Percentiles rank a stretch among this genome's conserved stretches.
These are phyloP conservation scores for Microdon myrmicae DNA, from an alignment of 2,888 invertebrate genomes.

Conservation along the genomic window DNA sequence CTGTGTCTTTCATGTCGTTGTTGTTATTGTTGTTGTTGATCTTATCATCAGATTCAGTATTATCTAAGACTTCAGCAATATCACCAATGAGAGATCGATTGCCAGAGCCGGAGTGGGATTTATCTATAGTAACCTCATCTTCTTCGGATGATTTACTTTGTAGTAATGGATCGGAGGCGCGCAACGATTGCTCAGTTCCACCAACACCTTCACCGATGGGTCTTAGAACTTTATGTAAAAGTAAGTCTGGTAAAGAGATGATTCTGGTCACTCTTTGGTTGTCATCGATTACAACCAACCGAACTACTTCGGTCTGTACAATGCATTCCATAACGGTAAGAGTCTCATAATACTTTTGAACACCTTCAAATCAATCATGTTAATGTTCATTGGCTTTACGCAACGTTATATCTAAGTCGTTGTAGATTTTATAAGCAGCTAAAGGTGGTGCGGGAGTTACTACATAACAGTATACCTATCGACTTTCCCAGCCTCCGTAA, in stretches of 20 bases:
- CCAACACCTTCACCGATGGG: conserved; percentile 79
- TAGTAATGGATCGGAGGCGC: conserved; percentile 63
- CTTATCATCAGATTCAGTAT: conserved; percentile 26
- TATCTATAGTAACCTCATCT: conserved; percentile 45
- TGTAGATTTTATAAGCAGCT: conserved; percentile 97
- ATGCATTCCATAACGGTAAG: conserved; percentile 93
- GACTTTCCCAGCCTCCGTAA: too few species aligned
- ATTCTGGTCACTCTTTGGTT: conserved; percentile 92
- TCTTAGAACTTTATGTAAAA: conserved; percentile 85
- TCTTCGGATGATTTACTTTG: conserved; percentile 58
- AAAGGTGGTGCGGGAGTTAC: too few species aligned
- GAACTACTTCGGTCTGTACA: conserved; percentile 95
- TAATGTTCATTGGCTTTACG: conserved; percentile 93
- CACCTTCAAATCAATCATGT: conserved; percentile 96
- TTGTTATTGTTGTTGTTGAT: conserved; percentile 32
- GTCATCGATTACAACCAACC: conserved; percentile 92
- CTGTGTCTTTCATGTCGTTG: conserved; percentile 56
- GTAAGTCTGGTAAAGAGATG: conserved; percentile 92
- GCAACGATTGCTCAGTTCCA: conserved; percentile 64
- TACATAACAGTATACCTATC: too few species aligned
- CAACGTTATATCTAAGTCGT: conserved; percentile 91
- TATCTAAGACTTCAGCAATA: conserved; percentile 57
- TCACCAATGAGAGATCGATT: conserved; percentile 64
- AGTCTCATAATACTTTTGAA: conserved; percentile 93
- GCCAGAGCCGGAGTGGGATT: conserved; percentile 60